phyloP scores from a whole-genome alignment of 2,797 vertebrate species.

The Psittacula derbiana region DNA sequence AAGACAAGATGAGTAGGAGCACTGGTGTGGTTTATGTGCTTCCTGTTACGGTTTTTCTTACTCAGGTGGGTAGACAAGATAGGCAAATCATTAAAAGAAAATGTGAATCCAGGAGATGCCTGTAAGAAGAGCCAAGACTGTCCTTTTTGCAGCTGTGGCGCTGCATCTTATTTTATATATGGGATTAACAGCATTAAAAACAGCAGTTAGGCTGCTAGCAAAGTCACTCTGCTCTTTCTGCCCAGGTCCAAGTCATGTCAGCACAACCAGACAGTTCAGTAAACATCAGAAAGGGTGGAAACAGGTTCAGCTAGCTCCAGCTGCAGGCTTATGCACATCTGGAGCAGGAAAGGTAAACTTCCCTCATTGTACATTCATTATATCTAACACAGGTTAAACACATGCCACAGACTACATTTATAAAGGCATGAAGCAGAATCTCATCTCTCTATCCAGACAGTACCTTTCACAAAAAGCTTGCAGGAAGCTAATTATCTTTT shows the following conservation, averaged over 20 bases:
- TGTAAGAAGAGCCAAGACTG: neutral
- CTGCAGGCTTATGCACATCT: neutral
- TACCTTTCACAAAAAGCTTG: neutral
- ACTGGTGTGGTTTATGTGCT: neutral
- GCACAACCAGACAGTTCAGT: neutral
- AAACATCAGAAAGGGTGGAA: neutral
- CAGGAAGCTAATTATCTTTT: constrained; percentile 16
- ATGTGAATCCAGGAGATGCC: neutral
- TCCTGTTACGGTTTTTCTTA: rapidly evolving
- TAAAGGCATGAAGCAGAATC: neutral
- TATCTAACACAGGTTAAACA: neutral
- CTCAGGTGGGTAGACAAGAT: neutral
- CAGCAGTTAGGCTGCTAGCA: neutral
- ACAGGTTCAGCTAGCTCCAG: neutral
- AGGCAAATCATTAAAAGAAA: neutral
- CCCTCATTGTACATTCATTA: neutral
- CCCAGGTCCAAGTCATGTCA: neutral
- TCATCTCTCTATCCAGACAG: neutral
- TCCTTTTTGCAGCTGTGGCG: neutral
- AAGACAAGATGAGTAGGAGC: neutral
- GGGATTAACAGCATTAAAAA: neutral
- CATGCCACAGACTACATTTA: neutral
- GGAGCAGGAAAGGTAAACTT: neutral
- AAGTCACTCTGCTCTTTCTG: neutral
- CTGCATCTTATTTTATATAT: neutral